Evolutionary conservation across 2,113 vertebrate genomes (phyloP).

Genomic region (Ammospiza nelsoni): DNA sequence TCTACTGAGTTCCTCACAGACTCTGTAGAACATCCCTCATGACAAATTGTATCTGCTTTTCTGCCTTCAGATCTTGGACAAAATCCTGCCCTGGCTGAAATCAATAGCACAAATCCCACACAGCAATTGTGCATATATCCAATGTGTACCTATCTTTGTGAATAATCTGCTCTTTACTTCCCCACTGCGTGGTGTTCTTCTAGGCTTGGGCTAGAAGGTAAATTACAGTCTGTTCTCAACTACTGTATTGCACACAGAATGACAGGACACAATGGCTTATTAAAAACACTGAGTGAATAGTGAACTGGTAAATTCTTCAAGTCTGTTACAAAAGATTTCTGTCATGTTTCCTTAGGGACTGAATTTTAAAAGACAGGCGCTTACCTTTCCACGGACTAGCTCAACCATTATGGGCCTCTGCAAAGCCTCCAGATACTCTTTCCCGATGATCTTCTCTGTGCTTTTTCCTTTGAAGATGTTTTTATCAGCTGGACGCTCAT

Average conservation of each 20-base stretch:
- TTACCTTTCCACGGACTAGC: constrained; percentile 90
- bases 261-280: neutral
- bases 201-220: neutral
- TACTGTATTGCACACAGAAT: neutral
- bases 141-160: neutral
- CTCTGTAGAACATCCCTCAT: neutral
- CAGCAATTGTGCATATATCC: neutral
- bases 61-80: neutral
- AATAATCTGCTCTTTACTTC: neutral
- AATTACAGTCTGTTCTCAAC: neutral
- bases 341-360: neutral
- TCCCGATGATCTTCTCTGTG: constrained; percentile 79
- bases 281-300: neutral
- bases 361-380: neutral
- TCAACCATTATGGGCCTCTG: constrained; percentile 87
- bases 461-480: constrained; percentile 85
- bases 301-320: neutral
- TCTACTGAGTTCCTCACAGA: neutral
- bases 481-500: constrained; percentile 75
- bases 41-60: neutral
- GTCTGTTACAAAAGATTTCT: neutral
- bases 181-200: neutral
- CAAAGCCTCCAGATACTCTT: constrained; percentile 79
- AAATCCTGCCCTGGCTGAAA: neutral
- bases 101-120: neutral